phyloP scores from a whole-genome alignment of 1,140 invertebrate species.

The Aphelenchoides fujianensis region DNA sequence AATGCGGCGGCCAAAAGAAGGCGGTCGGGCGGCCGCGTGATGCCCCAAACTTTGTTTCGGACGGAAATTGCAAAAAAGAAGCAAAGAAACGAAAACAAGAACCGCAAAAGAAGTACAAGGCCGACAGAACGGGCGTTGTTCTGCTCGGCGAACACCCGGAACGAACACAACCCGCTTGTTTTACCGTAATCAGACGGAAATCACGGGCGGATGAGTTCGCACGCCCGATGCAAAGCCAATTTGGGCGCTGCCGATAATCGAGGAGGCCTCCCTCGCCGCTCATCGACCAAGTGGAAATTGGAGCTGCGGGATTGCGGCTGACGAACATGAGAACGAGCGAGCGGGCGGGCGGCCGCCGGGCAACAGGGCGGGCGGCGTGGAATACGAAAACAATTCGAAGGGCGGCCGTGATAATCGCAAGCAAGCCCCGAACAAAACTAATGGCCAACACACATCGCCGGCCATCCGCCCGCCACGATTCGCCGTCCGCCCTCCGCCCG shows the following conservation, averaged over 20 bases:
- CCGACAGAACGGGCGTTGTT: not conserved
- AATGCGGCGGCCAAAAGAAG: not conserved
- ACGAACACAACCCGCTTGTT: not conserved
- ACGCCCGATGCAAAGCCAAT: not conserved
- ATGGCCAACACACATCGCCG: not conserved
- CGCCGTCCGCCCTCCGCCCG: no score
- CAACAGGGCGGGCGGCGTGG: no score
- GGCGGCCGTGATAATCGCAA: not conserved
- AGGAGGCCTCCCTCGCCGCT: not conserved
- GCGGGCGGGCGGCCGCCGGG: no score
- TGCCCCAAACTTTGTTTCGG: not conserved
- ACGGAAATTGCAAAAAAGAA: not conserved
- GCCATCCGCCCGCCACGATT: not conserved
- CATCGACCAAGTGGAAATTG: not conserved
- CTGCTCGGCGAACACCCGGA: not conserved
- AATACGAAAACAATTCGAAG: constrained; percentile 1
- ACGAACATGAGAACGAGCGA: no score
- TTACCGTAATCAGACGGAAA: not conserved
- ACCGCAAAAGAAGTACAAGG: no score
- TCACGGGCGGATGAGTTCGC: not conserved
- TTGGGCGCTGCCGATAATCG: not conserved
- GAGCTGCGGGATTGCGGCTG: no score
- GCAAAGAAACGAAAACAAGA: no score
- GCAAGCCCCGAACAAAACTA: not conserved
- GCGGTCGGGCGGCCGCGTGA: not conserved